These are phyloP conservation scores for Procambarus virginalis DNA, from an alignment of 1,140 invertebrate genomes.

Conservation along the genomic window DNA sequence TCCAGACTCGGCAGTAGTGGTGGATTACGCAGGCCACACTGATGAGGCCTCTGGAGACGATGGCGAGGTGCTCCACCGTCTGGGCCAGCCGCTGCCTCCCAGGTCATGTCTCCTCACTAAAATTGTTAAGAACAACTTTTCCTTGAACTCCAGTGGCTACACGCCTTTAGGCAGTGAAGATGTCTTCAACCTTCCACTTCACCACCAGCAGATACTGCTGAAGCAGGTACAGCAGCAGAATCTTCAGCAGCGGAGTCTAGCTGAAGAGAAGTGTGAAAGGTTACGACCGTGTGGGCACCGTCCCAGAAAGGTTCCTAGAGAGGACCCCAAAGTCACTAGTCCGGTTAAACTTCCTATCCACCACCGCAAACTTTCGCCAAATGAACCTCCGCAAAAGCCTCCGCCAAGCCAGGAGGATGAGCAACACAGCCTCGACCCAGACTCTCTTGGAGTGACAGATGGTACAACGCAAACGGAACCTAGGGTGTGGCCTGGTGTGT, in stretches of 20 bases:
- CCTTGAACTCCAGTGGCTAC: conserved; percentile 25
- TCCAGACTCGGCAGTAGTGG: conserved; percentile 60
- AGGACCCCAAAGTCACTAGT: conserved; percentile 18
- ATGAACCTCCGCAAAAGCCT: background rate
- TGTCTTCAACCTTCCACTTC: background rate
- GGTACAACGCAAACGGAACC: conserved; percentile 45
- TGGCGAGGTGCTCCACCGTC: background rate
- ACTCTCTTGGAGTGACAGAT: conserved; percentile 15
- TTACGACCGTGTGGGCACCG: conserved; percentile 61
- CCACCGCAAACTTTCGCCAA: background rate
- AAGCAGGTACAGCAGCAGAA: conserved; percentile 26
- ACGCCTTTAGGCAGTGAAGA: conserved; percentile 52
- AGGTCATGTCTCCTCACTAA: conserved; percentile 50
- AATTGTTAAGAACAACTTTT: conserved; percentile 59
- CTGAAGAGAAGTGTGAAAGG: conserved; percentile 26
- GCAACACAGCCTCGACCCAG: conserved; percentile 6
- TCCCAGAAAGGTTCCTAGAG: conserved; percentile 35
- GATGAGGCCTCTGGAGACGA: conserved; percentile 51
- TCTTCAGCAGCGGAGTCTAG: background rate
- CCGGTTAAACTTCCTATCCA: conserved; percentile 3
- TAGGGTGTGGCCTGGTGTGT: conserved; percentile 10
- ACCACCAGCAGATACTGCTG: conserved; percentile 9
- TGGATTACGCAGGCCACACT: conserved; percentile 41
- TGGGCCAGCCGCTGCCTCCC: conserved; percentile 4
- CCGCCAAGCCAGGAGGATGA: background rate